Evolutionary conservation across 2,113 vertebrate genomes (phyloP).

Genomic region (Podilymbus podiceps): DNA sequence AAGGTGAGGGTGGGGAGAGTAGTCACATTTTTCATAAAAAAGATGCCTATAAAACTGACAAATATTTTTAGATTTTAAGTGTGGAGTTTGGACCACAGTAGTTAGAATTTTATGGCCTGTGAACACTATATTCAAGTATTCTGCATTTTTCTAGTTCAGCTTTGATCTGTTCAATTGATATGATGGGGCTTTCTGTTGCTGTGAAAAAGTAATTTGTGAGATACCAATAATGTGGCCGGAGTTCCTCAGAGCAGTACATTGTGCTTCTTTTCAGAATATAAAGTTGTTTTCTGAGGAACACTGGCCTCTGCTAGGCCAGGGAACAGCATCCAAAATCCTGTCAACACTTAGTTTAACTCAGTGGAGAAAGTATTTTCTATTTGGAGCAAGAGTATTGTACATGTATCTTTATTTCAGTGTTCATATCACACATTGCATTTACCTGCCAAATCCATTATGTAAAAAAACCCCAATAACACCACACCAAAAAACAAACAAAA

Average conservation of each 20-base stretch:
- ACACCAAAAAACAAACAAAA: neutral
- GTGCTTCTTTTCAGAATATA: neutral
- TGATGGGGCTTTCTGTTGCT: neutral
- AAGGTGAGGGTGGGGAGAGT: fast-evolving
- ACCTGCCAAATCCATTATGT: neutral
- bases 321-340: neutral
- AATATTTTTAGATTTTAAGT: neutral
- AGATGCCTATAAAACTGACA: neutral
- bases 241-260: neutral
- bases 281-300: neutral
- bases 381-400: neutral
- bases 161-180: neutral
- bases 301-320: neutral
- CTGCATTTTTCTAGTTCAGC: neutral
- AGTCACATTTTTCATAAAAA: neutral
- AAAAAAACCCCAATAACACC: neutral
- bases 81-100: neutral
- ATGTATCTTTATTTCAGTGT: neutral
- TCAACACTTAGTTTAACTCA: neutral
- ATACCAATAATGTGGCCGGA: neutral
- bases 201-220: neutral
- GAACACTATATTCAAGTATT: neutral
- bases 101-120: neutral
- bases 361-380: neutral
- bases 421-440: neutral